Base-by-base conservation (phyloP, 2,113 vertebrate species). In the Brachypodius melanocephalos region DNA sequence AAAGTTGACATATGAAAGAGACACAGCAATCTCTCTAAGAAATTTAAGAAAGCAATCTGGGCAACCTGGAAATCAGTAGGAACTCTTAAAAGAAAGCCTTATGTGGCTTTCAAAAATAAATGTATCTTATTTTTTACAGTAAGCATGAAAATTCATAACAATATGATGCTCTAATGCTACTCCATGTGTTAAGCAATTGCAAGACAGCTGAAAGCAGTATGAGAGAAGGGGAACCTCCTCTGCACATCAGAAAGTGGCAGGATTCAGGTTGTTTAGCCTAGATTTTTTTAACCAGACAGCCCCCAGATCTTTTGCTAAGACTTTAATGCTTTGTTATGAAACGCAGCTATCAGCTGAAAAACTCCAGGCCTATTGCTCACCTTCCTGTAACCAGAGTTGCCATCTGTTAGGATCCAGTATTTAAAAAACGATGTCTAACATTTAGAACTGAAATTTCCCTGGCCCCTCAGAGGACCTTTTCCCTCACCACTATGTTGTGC, bases 261-360 rank as follows among this genome's bases (percentile, higher is more conserved):
- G 69, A 93, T 88, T 71, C 51, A 89, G 26, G 40, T 73, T 92
- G 93, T 96, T 96, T 93, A 95, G 84, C 71, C 51, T 77, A 88
- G 62, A 51, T 63, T 63, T 89, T 91, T 89, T 93, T 62, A 85
- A 88, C 71, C 85, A 95, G 87, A 74, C 43, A 83, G 43, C 32
- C 34, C 43, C 45, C 55, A 69, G 55, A 67, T 83, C 89, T 96
- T 89, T 83, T 79, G 19, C 85, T 95, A 95, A 93, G 85, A 80
- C 85, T 51, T 93, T 96, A 94, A 96, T 89, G 68, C 85, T 91
- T 94, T 95, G 91, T 94, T 96, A 88, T 90, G 95, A 93, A 95
- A 89, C 54, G 91, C 58, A 75, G 40, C 62, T 95, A 95, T 89
- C 84, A 88, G 66, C 71, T 96, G 94, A 96, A 88, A 94, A 88